These are phyloP conservation scores for Leptinotarsa haldemani DNA, from an alignment of 2,888 invertebrate species.

Conservation along the genomic window DNA sequence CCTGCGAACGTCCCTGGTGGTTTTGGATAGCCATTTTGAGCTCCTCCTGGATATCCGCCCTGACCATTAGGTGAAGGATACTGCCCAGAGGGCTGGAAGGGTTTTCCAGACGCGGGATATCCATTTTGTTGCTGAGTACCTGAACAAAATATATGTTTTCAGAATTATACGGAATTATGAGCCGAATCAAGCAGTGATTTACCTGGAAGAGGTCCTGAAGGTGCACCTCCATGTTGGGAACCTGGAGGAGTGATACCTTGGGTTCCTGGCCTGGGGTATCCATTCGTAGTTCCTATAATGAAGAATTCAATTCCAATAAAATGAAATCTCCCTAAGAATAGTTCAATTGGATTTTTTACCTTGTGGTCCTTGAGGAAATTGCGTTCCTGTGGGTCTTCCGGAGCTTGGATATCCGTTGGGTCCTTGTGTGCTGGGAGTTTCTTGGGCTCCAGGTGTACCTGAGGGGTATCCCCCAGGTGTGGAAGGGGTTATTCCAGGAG, in stretches of 20 bases:
- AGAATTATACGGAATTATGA: not conserved
- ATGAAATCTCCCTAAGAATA: no score
- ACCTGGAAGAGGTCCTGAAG: conserved; percentile 29
- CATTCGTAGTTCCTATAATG: conserved; percentile 22
- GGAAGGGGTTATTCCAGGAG: conserved; percentile 23
- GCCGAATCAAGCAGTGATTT: not conserved
- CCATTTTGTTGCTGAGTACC: conserved; percentile 14
- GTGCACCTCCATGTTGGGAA: conserved; percentile 35
- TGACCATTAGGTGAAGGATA: conserved; percentile 1
- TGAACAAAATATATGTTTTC: not conserved
- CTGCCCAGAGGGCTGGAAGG: conserved; percentile 1
- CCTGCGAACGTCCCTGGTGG: not conserved
- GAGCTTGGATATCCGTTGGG: conserved; percentile 57
- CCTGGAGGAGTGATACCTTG: conserved; percentile 24
- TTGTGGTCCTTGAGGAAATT: conserved; percentile 42
- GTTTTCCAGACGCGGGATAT: conserved; percentile 19
- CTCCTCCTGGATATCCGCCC: conserved; percentile 4
- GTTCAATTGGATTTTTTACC: conserved; percentile 7
- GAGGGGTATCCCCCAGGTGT: conserved; percentile 33
- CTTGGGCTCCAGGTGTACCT: conserved; percentile 5
- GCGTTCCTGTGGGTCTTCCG: conserved; percentile 50
- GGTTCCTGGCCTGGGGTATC: conserved; percentile 25
- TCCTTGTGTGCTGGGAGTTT: conserved; percentile 37
- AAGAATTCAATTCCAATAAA: no score
- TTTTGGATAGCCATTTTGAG: conserved; percentile 53